phyloP scores from a whole-genome alignment of 1,140 invertebrate genomes.

The Tribolium madens region DNA sequence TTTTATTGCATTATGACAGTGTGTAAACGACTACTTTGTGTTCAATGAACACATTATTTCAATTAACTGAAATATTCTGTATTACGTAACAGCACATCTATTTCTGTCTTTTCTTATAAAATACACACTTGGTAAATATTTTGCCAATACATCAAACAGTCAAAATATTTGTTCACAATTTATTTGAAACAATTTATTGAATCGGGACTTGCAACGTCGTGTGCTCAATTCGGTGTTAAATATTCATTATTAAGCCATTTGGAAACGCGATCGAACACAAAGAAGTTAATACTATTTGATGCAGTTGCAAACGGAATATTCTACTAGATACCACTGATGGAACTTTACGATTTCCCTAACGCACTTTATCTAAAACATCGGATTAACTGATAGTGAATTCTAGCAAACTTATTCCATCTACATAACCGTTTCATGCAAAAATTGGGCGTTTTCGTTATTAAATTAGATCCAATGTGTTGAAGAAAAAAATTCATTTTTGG shows the following conservation, averaged over 20 bases:
- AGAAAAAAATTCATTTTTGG: neutral
- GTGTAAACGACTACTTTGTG: constrained; percentile 27
- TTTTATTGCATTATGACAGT: constrained; percentile 24
- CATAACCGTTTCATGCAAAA: no score
- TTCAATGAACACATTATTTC: neutral
- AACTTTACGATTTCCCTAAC: neutral
- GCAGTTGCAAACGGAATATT: constrained; percentile 4
- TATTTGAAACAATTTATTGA: neutral
- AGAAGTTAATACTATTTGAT: constrained; percentile 4
- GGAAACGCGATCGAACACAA: neutral
- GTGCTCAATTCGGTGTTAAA: neutral
- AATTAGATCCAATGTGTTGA: no score
- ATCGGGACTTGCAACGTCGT: neutral
- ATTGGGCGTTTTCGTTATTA: neutral
- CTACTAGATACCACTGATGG: neutral
- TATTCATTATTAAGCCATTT: constrained; percentile 1
- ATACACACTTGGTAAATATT: no score
- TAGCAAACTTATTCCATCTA: no score
- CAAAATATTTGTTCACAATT: no score
- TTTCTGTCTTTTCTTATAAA: neutral
- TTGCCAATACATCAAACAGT: no score
- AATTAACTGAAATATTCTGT: neutral
- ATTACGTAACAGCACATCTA: neutral
- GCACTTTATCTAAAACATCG: no score
- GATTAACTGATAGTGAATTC: no score